A percentile compares a stretch with the other conserved stretches of the same genome.
phyloP scores from a whole-genome alignment of 2,888 invertebrate genomes.

The Nycteola revayana region DNA sequence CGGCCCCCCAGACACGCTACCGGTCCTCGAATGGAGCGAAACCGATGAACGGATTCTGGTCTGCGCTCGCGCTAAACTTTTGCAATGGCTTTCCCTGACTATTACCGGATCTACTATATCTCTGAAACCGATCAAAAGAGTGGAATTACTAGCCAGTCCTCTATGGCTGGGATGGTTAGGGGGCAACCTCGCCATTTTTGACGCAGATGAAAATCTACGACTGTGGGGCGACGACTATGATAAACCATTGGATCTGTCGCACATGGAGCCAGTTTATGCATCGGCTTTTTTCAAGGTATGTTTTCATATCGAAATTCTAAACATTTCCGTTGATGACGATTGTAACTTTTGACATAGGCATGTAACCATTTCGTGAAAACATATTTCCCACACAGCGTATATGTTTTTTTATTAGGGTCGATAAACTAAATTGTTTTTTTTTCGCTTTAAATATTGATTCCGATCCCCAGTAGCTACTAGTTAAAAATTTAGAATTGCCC shows the following conservation, averaged over 20 bases:
- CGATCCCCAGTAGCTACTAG: too few relatives aligned
- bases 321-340: too few relatives aligned
- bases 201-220: constrained; percentile 92
- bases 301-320: too few relatives aligned
- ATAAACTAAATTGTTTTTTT: too few relatives aligned
- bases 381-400: too few relatives aligned
- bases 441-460: too few relatives aligned
- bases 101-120: constrained; percentile 68
- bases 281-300: constrained; percentile 92
- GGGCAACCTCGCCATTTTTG: constrained; percentile 93
- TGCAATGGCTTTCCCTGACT: constrained; percentile 92
- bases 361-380: too few relatives aligned
- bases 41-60: constrained; percentile 91
- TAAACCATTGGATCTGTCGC: constrained; percentile 90
- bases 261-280: constrained; percentile 91
- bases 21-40: constrained; percentile 93
- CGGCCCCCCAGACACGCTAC: constrained; percentile 89
- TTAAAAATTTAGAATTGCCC: too few relatives aligned
- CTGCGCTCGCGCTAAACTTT: constrained; percentile 90
- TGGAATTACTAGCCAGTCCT: constrained; percentile 83
- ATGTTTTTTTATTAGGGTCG: too few relatives aligned
- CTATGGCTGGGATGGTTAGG: constrained; percentile 87
- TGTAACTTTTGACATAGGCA: too few relatives aligned
- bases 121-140: constrained; percentile 85
- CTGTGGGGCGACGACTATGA: constrained; percentile 95